These are phyloP conservation scores for Melitaea cinxia DNA, from an alignment of 1,140 invertebrate genomes.

Conservation along the genomic window DNA sequence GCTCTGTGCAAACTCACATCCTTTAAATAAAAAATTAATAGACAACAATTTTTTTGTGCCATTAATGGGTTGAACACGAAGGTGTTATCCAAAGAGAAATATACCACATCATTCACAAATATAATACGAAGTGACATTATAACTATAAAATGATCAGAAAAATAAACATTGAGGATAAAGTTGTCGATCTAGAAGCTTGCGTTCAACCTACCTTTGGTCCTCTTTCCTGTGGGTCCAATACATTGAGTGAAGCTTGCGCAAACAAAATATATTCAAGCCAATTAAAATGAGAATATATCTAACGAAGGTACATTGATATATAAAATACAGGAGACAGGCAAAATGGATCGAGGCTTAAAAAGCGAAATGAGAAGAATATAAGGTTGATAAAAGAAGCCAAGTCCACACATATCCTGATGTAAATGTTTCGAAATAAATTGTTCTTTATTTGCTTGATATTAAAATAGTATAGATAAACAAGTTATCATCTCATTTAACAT, in stretches of 20 bases:
- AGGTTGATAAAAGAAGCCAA: background rate
- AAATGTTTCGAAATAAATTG: background rate
- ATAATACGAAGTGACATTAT: background rate
- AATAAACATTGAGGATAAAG: background rate
- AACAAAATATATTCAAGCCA: slow-evolving; percentile 79
- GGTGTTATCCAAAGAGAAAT: too few relatives aligned
- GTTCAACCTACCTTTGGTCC: slow-evolving; percentile 65
- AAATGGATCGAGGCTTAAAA: slow-evolving; percentile 3
- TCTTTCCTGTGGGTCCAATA: slow-evolving; percentile 77
- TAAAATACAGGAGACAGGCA: background rate
- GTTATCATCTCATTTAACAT: too few relatives aligned
- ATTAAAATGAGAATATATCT: slow-evolving; percentile 70
- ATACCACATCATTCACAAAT: too few relatives aligned
- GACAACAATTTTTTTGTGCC: too few relatives aligned
- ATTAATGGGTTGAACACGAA: too few relatives aligned
- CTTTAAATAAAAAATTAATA: too few relatives aligned
- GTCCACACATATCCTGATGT: background rate
- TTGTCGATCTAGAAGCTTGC: slow-evolving; percentile 39
- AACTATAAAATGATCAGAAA: background rate
- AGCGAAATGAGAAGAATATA: background rate
- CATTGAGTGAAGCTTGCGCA: slow-evolving; percentile 82
- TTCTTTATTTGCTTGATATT: too few relatives aligned
- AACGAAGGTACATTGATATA: background rate
- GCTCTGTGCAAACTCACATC: too few relatives aligned
- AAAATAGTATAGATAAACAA: too few relatives aligned